A percentile compares a stretch with the other conserved stretches of the same genome.
Evolutionary conservation across 2,797 vertebrate genomes (phyloP).

Genomic region (Dendrocincla tyrannina): DNA sequence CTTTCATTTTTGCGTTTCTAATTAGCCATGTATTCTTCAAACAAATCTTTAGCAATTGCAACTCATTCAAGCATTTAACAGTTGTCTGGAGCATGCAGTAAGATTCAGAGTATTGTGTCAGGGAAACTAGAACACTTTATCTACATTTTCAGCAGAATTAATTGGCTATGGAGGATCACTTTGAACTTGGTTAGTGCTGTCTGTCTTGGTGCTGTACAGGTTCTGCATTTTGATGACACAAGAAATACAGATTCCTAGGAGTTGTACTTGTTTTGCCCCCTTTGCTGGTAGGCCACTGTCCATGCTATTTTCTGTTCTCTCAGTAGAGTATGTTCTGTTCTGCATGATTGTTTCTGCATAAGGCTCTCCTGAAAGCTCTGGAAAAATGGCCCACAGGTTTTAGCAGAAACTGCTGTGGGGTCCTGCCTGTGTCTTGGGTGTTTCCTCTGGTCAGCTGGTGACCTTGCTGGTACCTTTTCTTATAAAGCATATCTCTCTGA

Average conservation of each 20-base stretch:
- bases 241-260: background rate
- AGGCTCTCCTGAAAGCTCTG: background rate
- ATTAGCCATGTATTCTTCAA: background rate
- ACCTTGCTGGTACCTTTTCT: background rate
- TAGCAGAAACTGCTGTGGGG: background rate
- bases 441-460: background rate
- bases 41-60: background rate
- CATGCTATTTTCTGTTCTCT: background rate
- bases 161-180: background rate
- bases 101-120: background rate
- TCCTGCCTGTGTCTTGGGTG: accelerated
- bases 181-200: background rate
- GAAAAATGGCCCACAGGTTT: background rate
- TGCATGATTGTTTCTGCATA: background rate
- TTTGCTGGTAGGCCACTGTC: background rate
- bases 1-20: background rate
- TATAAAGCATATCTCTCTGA: background rate
- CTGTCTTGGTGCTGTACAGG: background rate
- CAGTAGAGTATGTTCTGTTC: background rate
- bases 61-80: background rate
- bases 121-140: background rate
- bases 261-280: background rate
- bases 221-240: background rate
- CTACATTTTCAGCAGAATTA: background rate
- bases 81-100: background rate